phyloP scores from a whole-genome alignment of 2,888 invertebrate genomes.

The Pachydiplax longipennis region DNA sequence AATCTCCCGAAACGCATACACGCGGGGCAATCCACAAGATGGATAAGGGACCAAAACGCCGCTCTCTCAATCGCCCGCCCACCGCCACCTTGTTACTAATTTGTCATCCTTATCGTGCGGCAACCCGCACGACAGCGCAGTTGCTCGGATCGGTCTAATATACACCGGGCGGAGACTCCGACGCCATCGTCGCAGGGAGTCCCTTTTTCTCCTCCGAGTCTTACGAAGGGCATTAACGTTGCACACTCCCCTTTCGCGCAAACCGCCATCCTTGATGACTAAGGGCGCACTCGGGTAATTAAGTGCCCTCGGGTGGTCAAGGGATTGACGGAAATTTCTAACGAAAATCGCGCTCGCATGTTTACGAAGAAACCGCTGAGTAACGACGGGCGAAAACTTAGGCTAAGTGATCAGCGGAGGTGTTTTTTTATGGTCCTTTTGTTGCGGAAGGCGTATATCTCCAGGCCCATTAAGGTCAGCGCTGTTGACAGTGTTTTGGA shows the following conservation, averaged over 20 bases:
- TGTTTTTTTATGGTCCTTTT: no score
- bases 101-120: conserved; percentile 18
- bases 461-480: no score
- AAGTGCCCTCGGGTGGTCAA: background rate
- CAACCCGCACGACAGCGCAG: conserved; percentile 4
- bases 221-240: background rate
- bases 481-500: no score
- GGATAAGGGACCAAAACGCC: background rate
- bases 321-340: background rate
- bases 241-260: background rate
- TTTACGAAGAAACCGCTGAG: background rate
- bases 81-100: background rate
- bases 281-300: background rate
- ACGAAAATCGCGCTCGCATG: background rate
- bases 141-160: conserved; percentile 6
- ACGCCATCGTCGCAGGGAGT: background rate
- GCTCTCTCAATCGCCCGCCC: background rate
- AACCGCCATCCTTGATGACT: background rate
- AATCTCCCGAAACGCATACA: background rate
- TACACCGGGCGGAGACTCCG: background rate
- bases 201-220: background rate
- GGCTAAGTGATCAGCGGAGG: no score
- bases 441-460: no score
- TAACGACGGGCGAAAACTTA: background rate
- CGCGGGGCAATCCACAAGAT: background rate